Conservation (phyloP, 2,888 invertebrate genomes). For the Dicranocentrus wangi region DNA sequence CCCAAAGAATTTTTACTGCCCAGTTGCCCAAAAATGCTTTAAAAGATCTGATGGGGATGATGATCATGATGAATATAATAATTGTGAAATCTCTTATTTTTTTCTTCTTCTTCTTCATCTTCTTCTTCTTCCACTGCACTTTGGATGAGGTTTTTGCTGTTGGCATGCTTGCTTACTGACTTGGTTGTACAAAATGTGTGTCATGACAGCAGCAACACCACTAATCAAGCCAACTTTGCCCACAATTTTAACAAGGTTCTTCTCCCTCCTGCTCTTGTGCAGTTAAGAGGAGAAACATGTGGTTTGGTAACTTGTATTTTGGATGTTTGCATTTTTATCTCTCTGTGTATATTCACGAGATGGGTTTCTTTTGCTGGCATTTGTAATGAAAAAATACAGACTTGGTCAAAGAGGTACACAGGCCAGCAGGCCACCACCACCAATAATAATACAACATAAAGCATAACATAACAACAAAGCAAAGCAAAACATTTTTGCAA, state of each 20-base stretch:
- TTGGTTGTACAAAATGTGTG: constrained; percentile 64
- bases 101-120: constrained; percentile 25
- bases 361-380: too few species aligned
- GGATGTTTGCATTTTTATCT: neutral
- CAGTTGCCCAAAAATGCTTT: too few species aligned
- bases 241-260: constrained; percentile 36
- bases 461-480: too few species aligned
- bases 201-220: constrained; percentile 54
- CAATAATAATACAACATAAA: too few species aligned
- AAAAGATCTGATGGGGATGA: neutral
- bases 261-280: neutral
- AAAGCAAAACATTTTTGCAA: too few species aligned
- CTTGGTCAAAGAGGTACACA: too few species aligned
- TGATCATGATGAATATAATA: constrained; percentile 31
- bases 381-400: too few species aligned
- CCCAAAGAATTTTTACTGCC: too few species aligned
- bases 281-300: neutral
- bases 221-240: constrained; percentile 56
- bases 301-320: constrained; percentile 2
- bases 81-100: constrained; percentile 58
- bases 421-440: too few species aligned
- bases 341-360: neutral
- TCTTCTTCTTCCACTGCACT: neutral
- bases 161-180: constrained; percentile 63
- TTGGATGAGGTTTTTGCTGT: constrained; percentile 39